Percentiles rank a stretch among this genome's conserved stretches.
These are phyloP conservation scores for Nesoenas mayeri DNA, from an alignment of 2,113 vertebrate species.

Conservation along the genomic window DNA sequence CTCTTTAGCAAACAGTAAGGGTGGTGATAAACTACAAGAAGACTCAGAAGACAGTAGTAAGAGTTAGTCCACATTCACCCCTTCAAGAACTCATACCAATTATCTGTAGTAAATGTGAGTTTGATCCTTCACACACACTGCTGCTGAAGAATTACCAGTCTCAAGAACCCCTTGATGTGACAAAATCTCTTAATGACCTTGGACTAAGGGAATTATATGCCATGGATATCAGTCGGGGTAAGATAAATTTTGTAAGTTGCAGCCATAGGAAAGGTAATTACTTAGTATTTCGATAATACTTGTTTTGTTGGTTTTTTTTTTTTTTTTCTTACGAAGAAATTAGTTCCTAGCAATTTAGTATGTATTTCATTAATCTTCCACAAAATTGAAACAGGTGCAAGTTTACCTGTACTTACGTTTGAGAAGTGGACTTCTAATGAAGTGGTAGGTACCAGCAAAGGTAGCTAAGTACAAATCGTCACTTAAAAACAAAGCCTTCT, in stretches of 20 bases:
- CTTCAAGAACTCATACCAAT: conserved; percentile 83
- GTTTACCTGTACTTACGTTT: not conserved
- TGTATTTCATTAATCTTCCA: not conserved
- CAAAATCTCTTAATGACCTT: conserved; percentile 88
- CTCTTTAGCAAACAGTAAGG: conserved; percentile 90
- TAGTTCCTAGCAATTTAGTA: not conserved
- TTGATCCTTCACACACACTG: conserved; percentile 82
- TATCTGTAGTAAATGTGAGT: conserved; percentile 96
- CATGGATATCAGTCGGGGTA: conserved; percentile 87
- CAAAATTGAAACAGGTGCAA: not conserved
- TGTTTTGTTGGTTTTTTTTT: not conserved
- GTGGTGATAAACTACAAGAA: conserved; percentile 95
- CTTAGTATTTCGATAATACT: not conserved
- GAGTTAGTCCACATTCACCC: conserved; percentile 87
- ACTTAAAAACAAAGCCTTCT: not conserved
- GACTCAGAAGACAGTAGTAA: conserved; percentile 92
- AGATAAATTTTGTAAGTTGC: not conserved
- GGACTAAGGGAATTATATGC: conserved; percentile 93
- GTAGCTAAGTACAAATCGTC: not conserved
- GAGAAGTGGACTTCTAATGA: not conserved
- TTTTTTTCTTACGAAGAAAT: not conserved
- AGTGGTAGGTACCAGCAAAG: not conserved
- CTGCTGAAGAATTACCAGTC: conserved; percentile 87
- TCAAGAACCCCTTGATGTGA: conserved; percentile 84
- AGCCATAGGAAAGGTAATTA: not conserved